These are phyloP conservation scores for Drosophila fungiperda DNA, from an alignment of 2,888 invertebrate genomes.

Conservation along the genomic window DNA sequence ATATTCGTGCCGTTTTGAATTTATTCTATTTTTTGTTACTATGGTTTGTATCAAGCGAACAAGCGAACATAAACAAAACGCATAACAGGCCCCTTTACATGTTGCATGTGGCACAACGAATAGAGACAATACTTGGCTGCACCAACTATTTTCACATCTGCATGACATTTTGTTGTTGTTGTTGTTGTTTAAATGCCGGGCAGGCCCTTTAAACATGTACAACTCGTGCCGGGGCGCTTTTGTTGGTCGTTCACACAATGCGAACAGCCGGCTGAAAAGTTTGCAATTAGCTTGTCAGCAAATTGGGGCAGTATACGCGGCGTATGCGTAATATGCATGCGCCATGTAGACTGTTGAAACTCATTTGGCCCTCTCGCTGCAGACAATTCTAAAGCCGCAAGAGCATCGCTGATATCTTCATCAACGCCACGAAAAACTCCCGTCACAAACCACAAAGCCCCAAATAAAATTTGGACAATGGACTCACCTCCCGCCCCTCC, in stretches of 20 bases:
- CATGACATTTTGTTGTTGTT: constrained; percentile 20
- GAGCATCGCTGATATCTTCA: constrained; percentile 22
- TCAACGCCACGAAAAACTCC: constrained; percentile 5
- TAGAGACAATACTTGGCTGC: constrained; percentile 62
- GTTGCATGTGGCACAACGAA: constrained; percentile 46
- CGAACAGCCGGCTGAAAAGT: constrained; percentile 61
- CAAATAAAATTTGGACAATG: constrained; percentile 45
- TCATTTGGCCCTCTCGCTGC: constrained; percentile 6
- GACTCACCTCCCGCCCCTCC: background rate
- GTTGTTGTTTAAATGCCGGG: constrained; percentile 38
- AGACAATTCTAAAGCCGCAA: constrained; percentile 38
- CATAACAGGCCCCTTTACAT: constrained; percentile 20
- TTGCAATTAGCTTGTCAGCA: constrained; percentile 74
- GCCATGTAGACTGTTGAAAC: constrained; percentile 9
- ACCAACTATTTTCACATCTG: constrained; percentile 55
- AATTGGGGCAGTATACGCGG: constrained; percentile 42
- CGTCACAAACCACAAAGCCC: constrained; percentile 1
- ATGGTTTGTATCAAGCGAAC: constrained; percentile 45
- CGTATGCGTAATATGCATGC: constrained; percentile 59
- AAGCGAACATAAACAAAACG: constrained; percentile 57
- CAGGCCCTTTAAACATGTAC: constrained; percentile 41
- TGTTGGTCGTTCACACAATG: constrained; percentile 41
- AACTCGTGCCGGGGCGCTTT: constrained; percentile 35
- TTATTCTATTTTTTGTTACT: constrained; percentile 22
- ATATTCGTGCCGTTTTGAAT: constrained; percentile 40